Conservation (phyloP, 2,113 vertebrate genomes). For the Oceanites oceanicus region DNA sequence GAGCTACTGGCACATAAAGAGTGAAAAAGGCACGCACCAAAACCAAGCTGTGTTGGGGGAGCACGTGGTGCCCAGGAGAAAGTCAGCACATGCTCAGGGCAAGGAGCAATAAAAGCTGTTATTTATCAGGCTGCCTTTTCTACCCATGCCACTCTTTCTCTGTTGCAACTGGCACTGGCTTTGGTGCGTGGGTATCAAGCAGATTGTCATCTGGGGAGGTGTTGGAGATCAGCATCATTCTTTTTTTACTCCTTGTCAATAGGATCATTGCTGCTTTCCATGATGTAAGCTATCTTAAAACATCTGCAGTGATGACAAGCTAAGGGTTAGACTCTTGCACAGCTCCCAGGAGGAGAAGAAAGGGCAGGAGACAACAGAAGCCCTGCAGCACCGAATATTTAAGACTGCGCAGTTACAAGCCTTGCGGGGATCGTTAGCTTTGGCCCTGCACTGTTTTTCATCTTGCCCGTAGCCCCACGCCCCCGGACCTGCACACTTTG, state of each 20-base stretch:
- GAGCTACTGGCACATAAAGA: background rate
- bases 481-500: background rate
- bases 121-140: background rate
- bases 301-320: background rate
- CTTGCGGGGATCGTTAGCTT: background rate
- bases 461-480: background rate
- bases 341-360: background rate
- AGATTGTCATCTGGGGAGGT: background rate
- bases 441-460: background rate
- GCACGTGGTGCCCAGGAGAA: background rate
- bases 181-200: background rate
- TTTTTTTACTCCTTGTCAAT: background rate
- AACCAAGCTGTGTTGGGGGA: rapidly evolving
- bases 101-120: background rate
- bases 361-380: background rate
- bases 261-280: background rate
- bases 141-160: background rate
- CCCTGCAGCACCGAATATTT: background rate
- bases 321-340: background rate
- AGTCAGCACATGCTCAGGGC: background rate
- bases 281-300: background rate
- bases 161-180: background rate
- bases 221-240: background rate
- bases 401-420: background rate
- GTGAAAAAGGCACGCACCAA: background rate